phyloP scores from a whole-genome alignment of 1,140 invertebrate genomes.

The Sminthurides bifidus region DNA sequence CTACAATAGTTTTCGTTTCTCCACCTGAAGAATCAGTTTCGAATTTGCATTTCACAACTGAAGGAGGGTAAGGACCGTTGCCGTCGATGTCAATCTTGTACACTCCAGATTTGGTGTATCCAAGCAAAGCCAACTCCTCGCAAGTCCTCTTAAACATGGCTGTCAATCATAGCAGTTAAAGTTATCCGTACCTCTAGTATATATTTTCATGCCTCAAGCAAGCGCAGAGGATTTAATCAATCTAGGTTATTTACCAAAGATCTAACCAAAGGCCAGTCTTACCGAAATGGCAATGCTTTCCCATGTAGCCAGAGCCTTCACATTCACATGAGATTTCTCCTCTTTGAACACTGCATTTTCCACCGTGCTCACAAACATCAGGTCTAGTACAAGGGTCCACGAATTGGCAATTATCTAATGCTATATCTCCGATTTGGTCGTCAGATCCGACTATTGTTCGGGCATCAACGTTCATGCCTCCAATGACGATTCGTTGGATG shows the following conservation, averaged over 20 bases:
- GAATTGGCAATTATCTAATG: conserved; percentile 79
- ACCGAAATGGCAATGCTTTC: conserved; percentile 87
- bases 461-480: conserved; percentile 57
- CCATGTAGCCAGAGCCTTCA: conserved; percentile 67
- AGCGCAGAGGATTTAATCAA: no score
- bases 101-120: conserved; percentile 72
- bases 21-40: conserved; percentile 61
- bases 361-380: conserved; percentile 81
- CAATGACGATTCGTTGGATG: conserved; percentile 75
- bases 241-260: no score
- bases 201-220: no score
- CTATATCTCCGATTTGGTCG: conserved; percentile 68
- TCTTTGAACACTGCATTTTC: conserved; percentile 75
- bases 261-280: no score
- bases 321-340: conserved; percentile 79
- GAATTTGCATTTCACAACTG: conserved; percentile 81
- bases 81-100: conserved; percentile 85
- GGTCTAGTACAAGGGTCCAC: conserved; percentile 77
- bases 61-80: conserved; percentile 77
- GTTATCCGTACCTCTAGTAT: no score
- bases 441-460: conserved; percentile 68
- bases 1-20: conserved; percentile 77
- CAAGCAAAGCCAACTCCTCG: conserved; percentile 73
- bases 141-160: conserved; percentile 78
- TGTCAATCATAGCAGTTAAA: no score